phyloP scores from a whole-genome alignment of 2,797 vertebrate genomes.

The Myiotriccus ornatus region DNA sequence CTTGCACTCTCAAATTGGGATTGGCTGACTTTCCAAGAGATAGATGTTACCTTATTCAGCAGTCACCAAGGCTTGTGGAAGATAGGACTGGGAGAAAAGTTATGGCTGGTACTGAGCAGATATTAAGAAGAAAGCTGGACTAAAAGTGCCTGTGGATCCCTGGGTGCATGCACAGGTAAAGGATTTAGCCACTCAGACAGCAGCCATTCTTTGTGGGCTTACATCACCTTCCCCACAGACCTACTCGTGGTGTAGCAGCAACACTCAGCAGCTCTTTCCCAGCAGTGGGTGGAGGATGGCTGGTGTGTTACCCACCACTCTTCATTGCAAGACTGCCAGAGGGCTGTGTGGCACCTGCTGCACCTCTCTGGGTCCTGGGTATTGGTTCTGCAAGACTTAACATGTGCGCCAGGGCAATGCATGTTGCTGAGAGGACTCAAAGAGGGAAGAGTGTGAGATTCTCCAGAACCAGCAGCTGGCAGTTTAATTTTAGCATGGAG shows the following conservation, averaged over 20 bases:
- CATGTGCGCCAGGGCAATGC: neutral
- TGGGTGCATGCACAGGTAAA: neutral
- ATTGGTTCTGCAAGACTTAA: neutral
- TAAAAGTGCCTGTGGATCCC: neutral
- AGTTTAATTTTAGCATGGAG: slow-evolving; percentile 8
- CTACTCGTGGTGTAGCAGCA: neutral
- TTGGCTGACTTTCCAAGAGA: neutral
- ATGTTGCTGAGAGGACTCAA: neutral
- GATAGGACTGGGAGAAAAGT: neutral
- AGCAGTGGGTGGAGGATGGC: neutral
- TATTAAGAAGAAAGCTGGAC: neutral
- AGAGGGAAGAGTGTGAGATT: neutral
- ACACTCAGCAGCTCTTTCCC: neutral
- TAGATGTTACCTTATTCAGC: neutral
- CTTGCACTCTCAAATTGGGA: neutral
- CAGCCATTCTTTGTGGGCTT: neutral
- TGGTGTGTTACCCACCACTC: rapidly evolving
- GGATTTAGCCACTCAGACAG: neutral
- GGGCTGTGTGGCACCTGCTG: neutral
- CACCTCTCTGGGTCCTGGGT: neutral
- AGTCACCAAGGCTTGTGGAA: neutral
- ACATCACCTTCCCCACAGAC: neutral
- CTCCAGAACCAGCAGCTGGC: neutral
- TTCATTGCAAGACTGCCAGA: neutral
- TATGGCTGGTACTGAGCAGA: neutral